A percentile compares a stretch with the other conserved stretches of the same genome.
These are phyloP conservation scores for Mastigias papua DNA, from an alignment of 30 jellyfish, hydroid and myxozoan genomes.

Conservation along the genomic window DNA sequence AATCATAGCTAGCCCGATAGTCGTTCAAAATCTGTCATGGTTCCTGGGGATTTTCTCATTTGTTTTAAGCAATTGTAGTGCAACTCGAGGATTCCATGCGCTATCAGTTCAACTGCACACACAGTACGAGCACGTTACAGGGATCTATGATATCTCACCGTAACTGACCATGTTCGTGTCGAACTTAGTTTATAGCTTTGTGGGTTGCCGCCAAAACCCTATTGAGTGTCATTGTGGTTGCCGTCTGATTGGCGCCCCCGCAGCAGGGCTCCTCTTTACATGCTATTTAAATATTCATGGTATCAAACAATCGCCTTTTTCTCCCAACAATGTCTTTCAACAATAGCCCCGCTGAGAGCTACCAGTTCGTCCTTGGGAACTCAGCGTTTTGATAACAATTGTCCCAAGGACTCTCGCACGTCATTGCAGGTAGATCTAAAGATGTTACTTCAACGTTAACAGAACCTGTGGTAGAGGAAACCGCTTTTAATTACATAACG, in stretches of 20 bases:
- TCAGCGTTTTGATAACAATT: conserved; percentile 18
- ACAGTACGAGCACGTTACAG: conserved; percentile 71
- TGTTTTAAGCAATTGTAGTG: conserved; percentile 55
- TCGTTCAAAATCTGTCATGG: conserved; percentile 45
- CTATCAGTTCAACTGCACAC: conserved; percentile 66
- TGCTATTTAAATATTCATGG: conserved; percentile 87
- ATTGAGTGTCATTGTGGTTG: conserved; percentile 75
- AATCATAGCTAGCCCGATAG: conserved; percentile 48
- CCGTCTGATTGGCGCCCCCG: conserved; percentile 96
- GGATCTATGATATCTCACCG: conserved; percentile 69
- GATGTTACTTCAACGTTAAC: no score
- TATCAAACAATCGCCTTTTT: conserved; percentile 57
- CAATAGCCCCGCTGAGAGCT: conserved; percentile 70
- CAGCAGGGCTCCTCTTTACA: conserved; percentile 84
- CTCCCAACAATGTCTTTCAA: conserved; percentile 47
- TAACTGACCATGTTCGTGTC: conserved; percentile 73
- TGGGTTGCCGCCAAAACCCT: conserved; percentile 85
- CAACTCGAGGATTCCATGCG: conserved; percentile 77
- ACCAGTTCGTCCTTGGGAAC: conserved; percentile 73
- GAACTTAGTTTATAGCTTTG: conserved; percentile 76
- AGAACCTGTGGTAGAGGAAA: no score
- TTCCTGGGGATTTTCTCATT: conserved; percentile 71
- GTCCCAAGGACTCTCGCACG: conserved; percentile 33
- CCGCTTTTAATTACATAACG: no score
- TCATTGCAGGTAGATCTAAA: background rate